phyloP scores from a whole-genome alignment of 2,888 invertebrate species.

The Phalera bucephala region DNA sequence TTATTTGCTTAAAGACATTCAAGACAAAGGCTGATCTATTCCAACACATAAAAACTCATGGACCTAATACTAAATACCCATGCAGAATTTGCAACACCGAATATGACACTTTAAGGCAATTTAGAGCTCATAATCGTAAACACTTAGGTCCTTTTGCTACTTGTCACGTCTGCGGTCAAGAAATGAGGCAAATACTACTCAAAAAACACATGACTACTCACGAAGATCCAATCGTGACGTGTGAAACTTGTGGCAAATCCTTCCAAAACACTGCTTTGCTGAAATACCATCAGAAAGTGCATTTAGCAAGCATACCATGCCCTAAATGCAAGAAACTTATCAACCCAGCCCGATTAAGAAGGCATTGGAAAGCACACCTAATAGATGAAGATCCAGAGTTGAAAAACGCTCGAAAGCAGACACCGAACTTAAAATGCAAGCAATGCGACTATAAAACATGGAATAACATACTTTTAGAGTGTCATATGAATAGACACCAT shows the following conservation, averaged over 20 bases:
- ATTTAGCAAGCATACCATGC: not conserved
- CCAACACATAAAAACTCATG: conserved; percentile 4
- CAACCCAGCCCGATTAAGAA: too few relatives aligned
- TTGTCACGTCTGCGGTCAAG: conserved; percentile 12
- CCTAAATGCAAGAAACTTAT: too few relatives aligned
- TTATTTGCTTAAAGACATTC: too few relatives aligned
- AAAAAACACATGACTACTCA: too few relatives aligned
- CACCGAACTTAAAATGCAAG: too few relatives aligned
- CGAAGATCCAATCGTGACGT: too few relatives aligned
- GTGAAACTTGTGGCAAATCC: not conserved
- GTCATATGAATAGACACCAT: conserved; percentile 30
- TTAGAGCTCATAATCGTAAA: conserved; percentile 18
- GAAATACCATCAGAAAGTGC: conserved; percentile 1
- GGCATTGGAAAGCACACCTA: too few relatives aligned
- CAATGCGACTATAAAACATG: not conserved
- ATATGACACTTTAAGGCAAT: conserved; percentile 17
- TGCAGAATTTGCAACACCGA: conserved; percentile 20
- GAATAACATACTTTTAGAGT: conserved; percentile 13
- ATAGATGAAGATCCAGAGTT: too few relatives aligned
- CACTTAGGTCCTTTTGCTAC: conserved; percentile 19
- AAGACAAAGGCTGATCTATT: too few relatives aligned
- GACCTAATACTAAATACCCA: conserved; percentile 11
- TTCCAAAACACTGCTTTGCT: not conserved
- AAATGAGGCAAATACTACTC: not conserved
- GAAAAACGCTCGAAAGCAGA: too few relatives aligned